Evolutionary conservation across 2,113 vertebrate species (phyloP).

Genomic region (Megaleporinus macrocephalus): DNA sequence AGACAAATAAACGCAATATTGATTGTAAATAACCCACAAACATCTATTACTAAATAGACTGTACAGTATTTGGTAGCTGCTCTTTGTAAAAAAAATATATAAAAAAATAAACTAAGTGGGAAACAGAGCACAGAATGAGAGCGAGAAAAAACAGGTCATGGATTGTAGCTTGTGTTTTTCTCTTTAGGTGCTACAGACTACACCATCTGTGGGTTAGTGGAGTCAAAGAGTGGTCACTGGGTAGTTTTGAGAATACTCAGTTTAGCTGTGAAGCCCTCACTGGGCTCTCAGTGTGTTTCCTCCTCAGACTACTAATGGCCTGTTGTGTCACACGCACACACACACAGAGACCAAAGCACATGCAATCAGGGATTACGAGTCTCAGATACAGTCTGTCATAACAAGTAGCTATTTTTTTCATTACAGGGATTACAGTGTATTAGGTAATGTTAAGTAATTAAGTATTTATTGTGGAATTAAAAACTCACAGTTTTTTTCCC

Average conservation of each 20-base stretch:
- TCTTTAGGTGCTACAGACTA: constrained; percentile 22
- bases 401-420: not conserved
- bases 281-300: constrained; percentile 28
- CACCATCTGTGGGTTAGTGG: constrained; percentile 30
- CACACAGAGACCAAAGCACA: constrained; percentile 42
- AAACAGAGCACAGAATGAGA: not conserved
- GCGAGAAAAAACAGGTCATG: not conserved
- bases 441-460: not conserved
- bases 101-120: not conserved
- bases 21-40: not conserved
- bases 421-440: not conserved
- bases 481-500: constrained; percentile 52
- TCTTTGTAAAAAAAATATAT: too few species aligned
- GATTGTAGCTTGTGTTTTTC: constrained; percentile 10
- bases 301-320: constrained; percentile 43
- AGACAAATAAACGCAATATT: not conserved
- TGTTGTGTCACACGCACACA: constrained; percentile 44
- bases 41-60: not conserved
- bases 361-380: constrained; percentile 57
- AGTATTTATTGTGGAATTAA: constrained; percentile 24
- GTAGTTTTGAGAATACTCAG: constrained; percentile 37
- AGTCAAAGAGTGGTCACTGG: constrained; percentile 31
- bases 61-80: not conserved
- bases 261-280: constrained; percentile 30
- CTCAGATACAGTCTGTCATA: constrained; percentile 56